Evolutionary conservation across 2,113 vertebrate genomes (phyloP), one percentile per base, ranked within the genome.

Genomic region (Spea bombifrons): DNA sequence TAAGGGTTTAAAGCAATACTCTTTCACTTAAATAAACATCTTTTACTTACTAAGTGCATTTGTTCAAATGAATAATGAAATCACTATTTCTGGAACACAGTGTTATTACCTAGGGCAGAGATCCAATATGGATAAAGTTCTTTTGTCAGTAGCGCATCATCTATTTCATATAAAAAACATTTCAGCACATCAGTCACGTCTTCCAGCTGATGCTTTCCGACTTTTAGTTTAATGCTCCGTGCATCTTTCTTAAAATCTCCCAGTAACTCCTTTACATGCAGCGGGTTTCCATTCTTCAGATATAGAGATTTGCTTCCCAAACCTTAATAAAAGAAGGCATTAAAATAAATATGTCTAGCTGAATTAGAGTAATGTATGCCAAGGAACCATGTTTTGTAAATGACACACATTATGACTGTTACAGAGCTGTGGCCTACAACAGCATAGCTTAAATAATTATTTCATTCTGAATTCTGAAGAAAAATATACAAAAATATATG

Each of bases 91-190:
- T 71, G 45, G 48, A 57, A 70, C 50, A 81, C 52, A 63, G 0
- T 8, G 1, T 17, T 0, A 48, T 86, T 91, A 97, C 97, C 97
- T 88, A 97, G 89, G 5, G 92, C 93, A 12, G 96, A 94, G 82
- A 97, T 94, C 97, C 97, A 99, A 79, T 96, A 99, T 0, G 97
- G 97, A 84, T 99, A 99, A 46, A 98, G 94, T 87, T 98, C 95
- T 87, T 99, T 99, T 71, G 94, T 92, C 76, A 98, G 92, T 57
- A 98, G 90, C 0, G 97, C 97, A 43, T 98, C 95, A 49, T 98
- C 95, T 8, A 92, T 88, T 63, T 95, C 90, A 70, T 87, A 93
- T 70, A 99, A 86, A 82, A 99, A 99, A 70, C 79, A 85, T 87
- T 96, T 98, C 84, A 99, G 84, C 6, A 94, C 93, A 46, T 94